Evolutionary conservation across 2,888 invertebrate species (phyloP).

Genomic region (Eupeodes latifasciatus): DNA sequence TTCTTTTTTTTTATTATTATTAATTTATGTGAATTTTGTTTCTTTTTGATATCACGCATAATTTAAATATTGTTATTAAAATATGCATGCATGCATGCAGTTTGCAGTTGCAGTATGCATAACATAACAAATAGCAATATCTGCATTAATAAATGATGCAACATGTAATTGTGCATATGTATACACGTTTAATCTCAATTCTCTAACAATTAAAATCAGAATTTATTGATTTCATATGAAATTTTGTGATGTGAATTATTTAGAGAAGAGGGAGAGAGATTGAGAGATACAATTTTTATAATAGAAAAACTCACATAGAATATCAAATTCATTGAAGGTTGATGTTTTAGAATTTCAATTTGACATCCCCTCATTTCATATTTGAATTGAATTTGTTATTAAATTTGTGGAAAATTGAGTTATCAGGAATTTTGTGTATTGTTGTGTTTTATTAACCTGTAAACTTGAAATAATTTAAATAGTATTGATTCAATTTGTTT

Average conservation of each 20-base stretch:
- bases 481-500: not conserved
- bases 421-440: not conserved
- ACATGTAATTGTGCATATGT: not conserved
- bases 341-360: constrained; percentile 3
- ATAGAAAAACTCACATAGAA: not conserved
- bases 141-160: not conserved
- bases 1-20: not conserved
- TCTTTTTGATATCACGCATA: constrained; percentile 2
- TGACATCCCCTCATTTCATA: not conserved
- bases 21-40: not conserved
- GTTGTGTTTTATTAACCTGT: not conserved
- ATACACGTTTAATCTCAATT: not conserved
- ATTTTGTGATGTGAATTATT: constrained; percentile 8
- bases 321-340: not conserved
- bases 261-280: not conserved
- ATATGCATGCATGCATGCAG: constrained; percentile 4
- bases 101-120: not conserved
- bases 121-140: not conserved
- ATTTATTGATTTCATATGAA: constrained; percentile 16
- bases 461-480: not conserved
- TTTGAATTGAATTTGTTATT: not conserved
- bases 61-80: constrained; percentile 15
- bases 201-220: constrained; percentile 11
- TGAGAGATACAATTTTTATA: not conserved
- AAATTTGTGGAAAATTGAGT: not conserved